A percentile compares a stretch with the other conserved stretches of the same genome.
phyloP scores from a whole-genome alignment of 2,797 vertebrate species.

The Hylomyscus alleni region DNA sequence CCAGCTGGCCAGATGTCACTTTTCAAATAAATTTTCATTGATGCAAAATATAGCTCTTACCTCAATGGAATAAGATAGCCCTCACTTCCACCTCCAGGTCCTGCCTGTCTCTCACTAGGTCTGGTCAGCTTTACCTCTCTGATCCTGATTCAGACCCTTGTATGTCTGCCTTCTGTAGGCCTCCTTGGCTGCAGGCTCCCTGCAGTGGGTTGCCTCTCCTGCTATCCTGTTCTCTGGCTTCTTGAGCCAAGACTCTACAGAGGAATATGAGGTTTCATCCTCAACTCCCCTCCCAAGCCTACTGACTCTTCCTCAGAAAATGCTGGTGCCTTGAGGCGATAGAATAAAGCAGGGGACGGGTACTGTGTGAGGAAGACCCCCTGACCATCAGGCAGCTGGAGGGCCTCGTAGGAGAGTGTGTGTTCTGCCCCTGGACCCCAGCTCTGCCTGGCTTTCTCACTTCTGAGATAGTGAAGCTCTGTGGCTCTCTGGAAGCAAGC shows the following conservation, averaged over 20 bases:
- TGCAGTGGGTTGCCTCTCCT: not conserved
- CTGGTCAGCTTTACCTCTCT: not conserved
- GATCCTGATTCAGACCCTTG: not conserved
- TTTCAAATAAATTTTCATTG: not conserved
- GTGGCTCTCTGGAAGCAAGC: not conserved
- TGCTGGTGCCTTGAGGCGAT: not conserved
- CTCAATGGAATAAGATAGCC: not conserved
- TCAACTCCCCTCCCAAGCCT: not conserved
- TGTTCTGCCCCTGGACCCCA: not conserved
- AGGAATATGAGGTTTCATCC: accelerated
- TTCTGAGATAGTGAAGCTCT: not conserved
- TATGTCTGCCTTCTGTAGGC: not conserved
- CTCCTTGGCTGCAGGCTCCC: not conserved
- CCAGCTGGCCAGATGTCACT: not conserved
- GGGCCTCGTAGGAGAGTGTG: no score
- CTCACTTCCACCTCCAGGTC: not conserved
- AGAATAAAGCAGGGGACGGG: no score
- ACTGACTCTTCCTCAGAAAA: not conserved
- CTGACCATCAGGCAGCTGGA: no score
- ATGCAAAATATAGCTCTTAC: not conserved
- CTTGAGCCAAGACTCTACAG: not conserved
- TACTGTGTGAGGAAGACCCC: not conserved
- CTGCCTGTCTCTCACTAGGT: not conserved
- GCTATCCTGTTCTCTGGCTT: not conserved
- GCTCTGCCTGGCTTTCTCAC: not conserved